These are phyloP conservation scores for Lithophane semibrunnea DNA, from an alignment of 2,888 invertebrate species.

Conservation along the genomic window DNA sequence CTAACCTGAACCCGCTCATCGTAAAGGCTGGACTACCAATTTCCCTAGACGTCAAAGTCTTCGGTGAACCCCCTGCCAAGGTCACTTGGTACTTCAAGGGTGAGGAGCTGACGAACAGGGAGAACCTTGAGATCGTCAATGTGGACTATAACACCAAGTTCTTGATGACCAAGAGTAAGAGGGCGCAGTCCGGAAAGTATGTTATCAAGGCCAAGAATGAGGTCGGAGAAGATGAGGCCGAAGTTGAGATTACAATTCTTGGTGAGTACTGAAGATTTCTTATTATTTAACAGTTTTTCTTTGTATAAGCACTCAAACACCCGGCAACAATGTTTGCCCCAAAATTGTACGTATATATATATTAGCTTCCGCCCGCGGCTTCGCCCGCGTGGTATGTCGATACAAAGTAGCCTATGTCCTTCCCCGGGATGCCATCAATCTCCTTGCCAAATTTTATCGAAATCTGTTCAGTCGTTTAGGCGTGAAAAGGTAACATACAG, in stretches of 20 bases:
- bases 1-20: slow-evolving; percentile 95
- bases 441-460: too few species aligned
- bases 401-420: too few species aligned
- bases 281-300: background rate
- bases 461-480: too few species aligned
- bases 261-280: slow-evolving; percentile 76
- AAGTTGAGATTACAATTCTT: slow-evolving; percentile 96
- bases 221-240: slow-evolving; percentile 97
- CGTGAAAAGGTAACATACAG: too few species aligned
- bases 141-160: slow-evolving; percentile 98
- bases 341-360: too few species aligned
- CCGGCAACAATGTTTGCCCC: too few species aligned
- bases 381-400: too few species aligned
- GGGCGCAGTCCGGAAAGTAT: slow-evolving; percentile 96
- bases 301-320: too few species aligned
- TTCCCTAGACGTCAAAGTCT: slow-evolving; percentile 96
- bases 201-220: slow-evolving; percentile 97
- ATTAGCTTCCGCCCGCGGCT: too few species aligned
- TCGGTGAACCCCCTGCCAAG: slow-evolving; percentile 98
- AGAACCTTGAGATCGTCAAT: slow-evolving; percentile 93
- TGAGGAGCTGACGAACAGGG: slow-evolving; percentile 90
- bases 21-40: slow-evolving; percentile 97
- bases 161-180: slow-evolving; percentile 95
- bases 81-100: slow-evolving; percentile 97
- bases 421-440: too few species aligned